Evolutionary conservation across 2,797 vertebrate species (phyloP).

Genomic region (Xenopus petersii): DNA sequence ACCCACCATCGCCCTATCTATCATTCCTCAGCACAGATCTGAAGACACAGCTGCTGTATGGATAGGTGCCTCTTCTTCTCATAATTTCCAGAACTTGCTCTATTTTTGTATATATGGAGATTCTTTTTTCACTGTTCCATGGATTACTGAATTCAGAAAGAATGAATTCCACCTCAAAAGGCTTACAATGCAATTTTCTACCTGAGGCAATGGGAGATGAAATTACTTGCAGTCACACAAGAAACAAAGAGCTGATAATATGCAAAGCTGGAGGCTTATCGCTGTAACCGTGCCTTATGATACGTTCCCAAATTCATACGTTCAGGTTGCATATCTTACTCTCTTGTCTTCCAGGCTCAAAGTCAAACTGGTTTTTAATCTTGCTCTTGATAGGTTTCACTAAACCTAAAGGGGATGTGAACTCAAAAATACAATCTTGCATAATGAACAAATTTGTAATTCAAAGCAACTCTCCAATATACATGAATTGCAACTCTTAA

Average conservation of each 20-base stretch:
- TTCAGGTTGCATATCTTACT: conserved; percentile 9
- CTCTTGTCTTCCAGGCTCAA: neutral
- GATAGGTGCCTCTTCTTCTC: conserved; percentile 22
- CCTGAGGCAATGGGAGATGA: conserved; percentile 8
- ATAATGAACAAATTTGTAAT: too few relatives aligned
- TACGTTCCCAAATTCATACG: neutral
- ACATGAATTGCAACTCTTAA: too few relatives aligned
- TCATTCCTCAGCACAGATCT: conserved; percentile 18
- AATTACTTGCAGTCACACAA: conserved; percentile 14
- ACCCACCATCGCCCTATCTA: conserved; percentile 37
- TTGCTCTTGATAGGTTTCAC: too few relatives aligned
- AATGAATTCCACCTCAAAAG: conserved; percentile 6
- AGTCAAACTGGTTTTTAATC: too few relatives aligned
- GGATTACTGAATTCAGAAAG: neutral
- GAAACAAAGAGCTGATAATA: conserved; percentile 2
- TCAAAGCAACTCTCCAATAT: too few relatives aligned
- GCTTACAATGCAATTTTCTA: conserved; percentile 18
- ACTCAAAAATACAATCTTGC: too few relatives aligned
- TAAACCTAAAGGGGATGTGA: too few relatives aligned
- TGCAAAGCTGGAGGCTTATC: conserved; percentile 12
- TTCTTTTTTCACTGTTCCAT: neutral
- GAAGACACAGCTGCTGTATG: conserved; percentile 7
- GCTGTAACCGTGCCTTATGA: conserved; percentile 2
- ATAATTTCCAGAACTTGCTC: conserved; percentile 17
- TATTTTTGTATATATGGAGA: conserved; percentile 17